Percentiles rank a stretch among this genome's conserved stretches.
phyloP scores from a whole-genome alignment of 2,797 vertebrate species.

The Mus caroli region DNA sequence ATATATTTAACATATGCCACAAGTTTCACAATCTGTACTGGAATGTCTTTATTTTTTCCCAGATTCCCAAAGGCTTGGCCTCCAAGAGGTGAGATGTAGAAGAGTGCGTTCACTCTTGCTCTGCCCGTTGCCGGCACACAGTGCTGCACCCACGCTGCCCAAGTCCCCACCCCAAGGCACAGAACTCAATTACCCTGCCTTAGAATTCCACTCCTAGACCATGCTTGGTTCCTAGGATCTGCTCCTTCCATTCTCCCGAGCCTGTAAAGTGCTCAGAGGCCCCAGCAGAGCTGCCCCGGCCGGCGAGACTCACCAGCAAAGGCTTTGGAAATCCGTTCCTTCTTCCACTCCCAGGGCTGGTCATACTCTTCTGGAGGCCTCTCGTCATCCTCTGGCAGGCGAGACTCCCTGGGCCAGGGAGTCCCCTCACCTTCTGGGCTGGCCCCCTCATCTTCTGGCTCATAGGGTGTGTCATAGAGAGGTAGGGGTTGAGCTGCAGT shows the following conservation, averaged over 20 bases:
- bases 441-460: conserved; percentile 92
- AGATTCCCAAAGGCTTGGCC: neutral
- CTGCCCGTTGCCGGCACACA: neutral
- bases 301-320: conserved; percentile 93
- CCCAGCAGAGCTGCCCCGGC: neutral
- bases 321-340: conserved; percentile 98
- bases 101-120: neutral
- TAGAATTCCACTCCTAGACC: neutral
- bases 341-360: conserved; percentile 99
- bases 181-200: neutral
- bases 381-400: conserved; percentile 97
- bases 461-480: conserved; percentile 97
- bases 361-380: conserved; percentile 98
- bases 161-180: neutral
- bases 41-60: conserved; percentile 71
- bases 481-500: conserved; percentile 90
- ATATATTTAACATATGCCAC: conserved; percentile 58
- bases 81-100: neutral
- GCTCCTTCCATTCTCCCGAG: neutral
- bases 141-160: neutral
- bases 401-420: conserved; percentile 93
- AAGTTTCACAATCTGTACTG: conserved; percentile 50
- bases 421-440: conserved; percentile 89
- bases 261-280: neutral
- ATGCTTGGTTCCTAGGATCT: neutral